These are phyloP conservation scores for Dicyrtoma fusca DNA, from an alignment of 2,888 invertebrate species.

Conservation along the genomic window DNA sequence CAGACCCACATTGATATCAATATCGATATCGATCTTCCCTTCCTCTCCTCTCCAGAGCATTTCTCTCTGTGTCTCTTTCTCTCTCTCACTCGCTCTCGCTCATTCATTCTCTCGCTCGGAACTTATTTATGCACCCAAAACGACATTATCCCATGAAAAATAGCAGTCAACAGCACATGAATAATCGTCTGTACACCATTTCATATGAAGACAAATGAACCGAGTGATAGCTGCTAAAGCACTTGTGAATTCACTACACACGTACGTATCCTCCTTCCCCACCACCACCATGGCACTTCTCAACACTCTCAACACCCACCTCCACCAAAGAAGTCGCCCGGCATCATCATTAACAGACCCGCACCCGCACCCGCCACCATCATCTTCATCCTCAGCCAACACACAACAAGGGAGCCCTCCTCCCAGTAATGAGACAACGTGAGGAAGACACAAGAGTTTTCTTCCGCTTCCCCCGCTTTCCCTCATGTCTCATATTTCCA, in stretches of 20 bases:
- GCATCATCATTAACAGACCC: conserved; percentile 1
- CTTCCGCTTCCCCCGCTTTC: not conserved
- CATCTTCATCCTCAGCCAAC: not conserved
- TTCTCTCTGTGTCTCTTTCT: too few species aligned
- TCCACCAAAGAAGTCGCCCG: not conserved
- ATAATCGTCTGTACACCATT: conserved; percentile 47
- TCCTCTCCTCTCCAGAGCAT: conserved; percentile 3
- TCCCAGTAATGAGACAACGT: not conserved
- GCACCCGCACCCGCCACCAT: not conserved
- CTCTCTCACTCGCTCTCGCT: not conserved
- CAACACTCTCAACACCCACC: too few species aligned
- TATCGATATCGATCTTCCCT: not conserved
- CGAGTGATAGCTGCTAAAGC: conserved; percentile 42
- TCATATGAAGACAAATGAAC: conserved; percentile 56
- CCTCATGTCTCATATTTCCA: too few species aligned
- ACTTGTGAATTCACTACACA: conserved; percentile 27
- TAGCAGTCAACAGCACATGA: conserved; percentile 54
- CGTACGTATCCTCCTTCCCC: too few species aligned
- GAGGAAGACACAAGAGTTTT: not conserved
- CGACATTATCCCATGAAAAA: conserved; percentile 52
- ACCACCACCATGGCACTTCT: too few species aligned
- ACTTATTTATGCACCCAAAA: conserved; percentile 51
- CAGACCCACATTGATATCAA: conserved; percentile 12
- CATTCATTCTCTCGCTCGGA: not conserved
- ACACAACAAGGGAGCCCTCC: not conserved